Evolutionary conservation across 1,140 invertebrate genomes (phyloP).

Genomic region (Bombus sibiricus): DNA sequence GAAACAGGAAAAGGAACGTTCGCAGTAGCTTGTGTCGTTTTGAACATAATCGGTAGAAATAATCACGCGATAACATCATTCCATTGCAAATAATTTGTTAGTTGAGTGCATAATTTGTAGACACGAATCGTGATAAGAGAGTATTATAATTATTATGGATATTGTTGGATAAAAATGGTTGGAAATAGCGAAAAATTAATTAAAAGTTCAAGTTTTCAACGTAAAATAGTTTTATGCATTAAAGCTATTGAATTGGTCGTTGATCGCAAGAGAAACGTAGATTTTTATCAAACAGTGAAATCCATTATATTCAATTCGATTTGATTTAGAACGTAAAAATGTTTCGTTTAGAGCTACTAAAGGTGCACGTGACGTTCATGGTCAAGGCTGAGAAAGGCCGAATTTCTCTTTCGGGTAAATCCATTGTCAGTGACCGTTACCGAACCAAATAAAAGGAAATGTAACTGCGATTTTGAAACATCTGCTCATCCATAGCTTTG

Average conservation of each 20-base stretch:
- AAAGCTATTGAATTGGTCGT: accelerated
- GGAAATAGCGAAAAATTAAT: background rate
- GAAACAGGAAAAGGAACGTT: background rate
- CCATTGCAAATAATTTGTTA: background rate
- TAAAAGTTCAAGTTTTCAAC: background rate
- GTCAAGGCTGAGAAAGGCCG: background rate
- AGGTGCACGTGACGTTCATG: background rate
- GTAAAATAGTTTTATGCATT: background rate
- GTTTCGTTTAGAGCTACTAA: background rate
- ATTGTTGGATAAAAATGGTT: background rate
- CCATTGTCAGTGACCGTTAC: background rate
- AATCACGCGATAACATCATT: background rate
- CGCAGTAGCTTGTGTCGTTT: background rate
- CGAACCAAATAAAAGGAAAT: background rate
- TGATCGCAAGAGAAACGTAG: background rate
- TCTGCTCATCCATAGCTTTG: background rate
- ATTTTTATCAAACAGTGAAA: background rate
- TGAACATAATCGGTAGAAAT: background rate
- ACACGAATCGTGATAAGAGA: no score
- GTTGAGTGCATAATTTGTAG: background rate
- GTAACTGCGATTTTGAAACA: background rate
- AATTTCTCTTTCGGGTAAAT: background rate
- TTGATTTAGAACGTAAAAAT: background rate
- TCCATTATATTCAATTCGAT: background rate
- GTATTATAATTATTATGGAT: no score